These are phyloP conservation scores for Lutjanus erythropterus DNA, from an alignment of 2,113 vertebrate species.

Conservation along the genomic window DNA sequence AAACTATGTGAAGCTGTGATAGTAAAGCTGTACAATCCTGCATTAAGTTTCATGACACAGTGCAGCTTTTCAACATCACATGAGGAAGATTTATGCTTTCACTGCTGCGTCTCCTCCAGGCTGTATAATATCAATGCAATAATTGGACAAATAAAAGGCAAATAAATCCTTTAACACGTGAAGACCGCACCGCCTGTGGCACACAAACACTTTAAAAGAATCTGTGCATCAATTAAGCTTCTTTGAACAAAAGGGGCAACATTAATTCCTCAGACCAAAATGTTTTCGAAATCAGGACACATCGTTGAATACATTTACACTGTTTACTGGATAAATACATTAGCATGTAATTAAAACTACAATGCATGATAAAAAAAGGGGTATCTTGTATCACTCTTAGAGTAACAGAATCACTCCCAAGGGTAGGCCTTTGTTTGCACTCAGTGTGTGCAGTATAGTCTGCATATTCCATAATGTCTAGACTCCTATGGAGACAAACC, in stretches of 20 bases:
- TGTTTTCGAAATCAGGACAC: constrained; percentile 3
- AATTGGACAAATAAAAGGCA: constrained; percentile 29
- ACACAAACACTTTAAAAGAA: constrained; percentile 24
- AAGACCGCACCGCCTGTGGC: neutral
- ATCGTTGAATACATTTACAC: constrained; percentile 27
- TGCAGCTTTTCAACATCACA: constrained; percentile 3
- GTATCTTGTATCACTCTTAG: constrained; percentile 26
- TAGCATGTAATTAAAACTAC: constrained; percentile 37
- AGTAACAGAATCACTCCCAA: constrained; percentile 1
- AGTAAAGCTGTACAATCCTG: neutral
- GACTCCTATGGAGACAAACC: neutral
- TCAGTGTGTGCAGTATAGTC: neutral
- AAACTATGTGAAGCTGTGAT: constrained; percentile 1
- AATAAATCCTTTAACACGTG: constrained; percentile 5
- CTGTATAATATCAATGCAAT: constrained; percentile 31
- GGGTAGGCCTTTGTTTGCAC: constrained; percentile 47
- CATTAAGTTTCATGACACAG: neutral
- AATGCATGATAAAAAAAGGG: constrained; percentile 23
- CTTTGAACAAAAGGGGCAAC: constrained; percentile 10
- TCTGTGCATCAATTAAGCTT: constrained; percentile 10
- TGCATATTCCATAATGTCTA: constrained; percentile 13
- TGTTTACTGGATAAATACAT: constrained; percentile 2
- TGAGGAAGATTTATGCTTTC: constrained; percentile 17
- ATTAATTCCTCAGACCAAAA: neutral
- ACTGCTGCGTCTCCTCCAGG: neutral